Base-by-base conservation (phyloP, 1,140 invertebrate genomes). In the Hylyphantes graminicola region DNA sequence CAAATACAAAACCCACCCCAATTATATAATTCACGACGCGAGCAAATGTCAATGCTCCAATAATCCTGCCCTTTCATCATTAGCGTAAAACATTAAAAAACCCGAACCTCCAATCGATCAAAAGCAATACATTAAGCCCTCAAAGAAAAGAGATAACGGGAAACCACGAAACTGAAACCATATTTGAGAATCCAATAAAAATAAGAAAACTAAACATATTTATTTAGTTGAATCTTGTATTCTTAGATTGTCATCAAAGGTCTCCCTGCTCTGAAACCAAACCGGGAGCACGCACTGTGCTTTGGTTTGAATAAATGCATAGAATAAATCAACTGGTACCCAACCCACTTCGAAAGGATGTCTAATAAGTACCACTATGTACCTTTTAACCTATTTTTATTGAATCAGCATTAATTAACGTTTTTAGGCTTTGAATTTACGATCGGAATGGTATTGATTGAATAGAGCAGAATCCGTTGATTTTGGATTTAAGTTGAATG, bases 161-260 rank as follows among this genome's bases (percentile, higher is more conserved):
- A 19, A 64, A 8, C 61, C 15, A 15, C 15, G 61, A 64, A 64
- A 64, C 61, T 15, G 17, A 64, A 64, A 19, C 61, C 61, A 21
- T 64, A 64, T 64, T 64, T n/a, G 21, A n/a, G n/a, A 19, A 64
- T 10, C 61, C 17, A n/a, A 10, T 63, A 63, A 63, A 63, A 5
- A 64, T 19, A 64, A 64, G 61, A 10, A 64, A 19, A 64, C 61
- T 64, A 64, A 64, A 64, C 21, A 64, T 19, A 64, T 64, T 64
- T 64, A 64, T 64, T 64, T 64, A 64, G 61, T 19, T 64, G 61
- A 64, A 19, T 64, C 21, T 64, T 64, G 61, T 64, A 64, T 64
- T 64, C 15, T 15, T 64, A 64, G 61, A n/a, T 64, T 64, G 61
- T 64, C 61, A 64, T 64, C 61, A 64, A 35, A 64, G 61, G 61